phyloP scores from a whole-genome alignment of 2,113 vertebrate species.

The Dromiciops gliroides region DNA sequence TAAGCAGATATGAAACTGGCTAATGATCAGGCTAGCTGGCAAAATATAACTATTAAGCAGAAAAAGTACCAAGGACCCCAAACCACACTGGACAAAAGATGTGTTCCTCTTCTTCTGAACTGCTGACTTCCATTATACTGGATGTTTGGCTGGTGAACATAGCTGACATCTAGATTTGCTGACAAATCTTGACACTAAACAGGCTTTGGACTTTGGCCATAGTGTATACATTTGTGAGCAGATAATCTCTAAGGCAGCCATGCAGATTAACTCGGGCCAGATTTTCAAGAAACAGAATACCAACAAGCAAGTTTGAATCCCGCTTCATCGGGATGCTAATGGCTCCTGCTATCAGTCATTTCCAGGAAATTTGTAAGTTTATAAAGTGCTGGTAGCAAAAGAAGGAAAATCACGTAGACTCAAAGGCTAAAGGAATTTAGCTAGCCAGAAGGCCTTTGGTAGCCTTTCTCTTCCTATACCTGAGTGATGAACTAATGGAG shows the following conservation, averaged over 20 bases:
- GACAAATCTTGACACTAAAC: conserved; percentile 30
- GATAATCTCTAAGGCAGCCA: conserved; percentile 5
- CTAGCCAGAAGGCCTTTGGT: neutral
- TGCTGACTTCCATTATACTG: neutral
- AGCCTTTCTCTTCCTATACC: neutral
- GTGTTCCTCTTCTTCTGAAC: neutral
- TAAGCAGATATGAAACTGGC: neutral
- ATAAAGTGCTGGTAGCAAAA: neutral
- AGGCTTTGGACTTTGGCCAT: conserved; percentile 31
- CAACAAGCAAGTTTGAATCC: neutral
- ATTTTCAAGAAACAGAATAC: conserved; percentile 12
- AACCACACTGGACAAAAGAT: neutral
- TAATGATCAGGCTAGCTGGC: neutral
- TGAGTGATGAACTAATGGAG: neutral
- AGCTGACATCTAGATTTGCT: neutral
- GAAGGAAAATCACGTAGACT: neutral
- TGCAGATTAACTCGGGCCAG: conserved; percentile 5
- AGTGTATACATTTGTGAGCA: neutral
- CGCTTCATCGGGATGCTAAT: neutral
- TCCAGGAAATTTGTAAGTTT: neutral
- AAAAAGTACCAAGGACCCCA: neutral
- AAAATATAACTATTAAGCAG: neutral
- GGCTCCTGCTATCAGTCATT: neutral
- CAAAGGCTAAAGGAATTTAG: neutral
- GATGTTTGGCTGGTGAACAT: neutral